These are phyloP conservation scores for Anser brachyrhynchus DNA, from an alignment of 2,113 vertebrate genomes.

Conservation along the genomic window DNA sequence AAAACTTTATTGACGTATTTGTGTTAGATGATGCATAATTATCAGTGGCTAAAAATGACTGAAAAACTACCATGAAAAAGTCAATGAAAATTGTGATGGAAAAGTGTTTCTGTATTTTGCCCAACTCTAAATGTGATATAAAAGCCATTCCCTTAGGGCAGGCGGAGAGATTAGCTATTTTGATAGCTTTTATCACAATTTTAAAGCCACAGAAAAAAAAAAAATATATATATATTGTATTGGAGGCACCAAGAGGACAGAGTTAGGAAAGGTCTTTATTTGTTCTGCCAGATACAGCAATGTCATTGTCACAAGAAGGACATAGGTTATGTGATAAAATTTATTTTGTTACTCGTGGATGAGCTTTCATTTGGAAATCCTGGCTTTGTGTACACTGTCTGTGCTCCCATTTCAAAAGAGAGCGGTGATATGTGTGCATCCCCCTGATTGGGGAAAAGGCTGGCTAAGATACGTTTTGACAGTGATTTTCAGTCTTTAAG, in stretches of 20 bases:
- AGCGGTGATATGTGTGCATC: not conserved
- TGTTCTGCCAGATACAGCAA: not conserved
- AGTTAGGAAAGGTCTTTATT: not conserved
- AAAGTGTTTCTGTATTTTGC: not conserved
- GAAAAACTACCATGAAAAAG: not conserved
- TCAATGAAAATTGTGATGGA: not conserved
- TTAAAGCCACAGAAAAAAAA: not conserved
- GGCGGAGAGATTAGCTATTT: not conserved
- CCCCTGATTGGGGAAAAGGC: not conserved
- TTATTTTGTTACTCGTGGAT: not conserved
- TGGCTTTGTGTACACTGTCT: not conserved
- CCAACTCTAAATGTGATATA: not conserved
- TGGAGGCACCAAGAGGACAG: not conserved
- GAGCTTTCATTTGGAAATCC: not conserved
- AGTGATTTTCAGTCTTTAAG: not conserved
- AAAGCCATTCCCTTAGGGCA: not conserved
- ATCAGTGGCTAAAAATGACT: not conserved
- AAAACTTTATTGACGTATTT: not conserved
- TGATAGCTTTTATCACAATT: not conserved
- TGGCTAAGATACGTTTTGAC: not conserved
- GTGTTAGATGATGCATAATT: conserved; percentile 5
- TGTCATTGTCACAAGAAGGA: not conserved
- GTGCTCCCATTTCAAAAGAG: not conserved
- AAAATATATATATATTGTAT: not conserved
- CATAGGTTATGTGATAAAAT: not conserved